Evolutionary conservation across 2,113 vertebrate species (phyloP).

Genomic region (Sisor rabdophorus): DNA sequence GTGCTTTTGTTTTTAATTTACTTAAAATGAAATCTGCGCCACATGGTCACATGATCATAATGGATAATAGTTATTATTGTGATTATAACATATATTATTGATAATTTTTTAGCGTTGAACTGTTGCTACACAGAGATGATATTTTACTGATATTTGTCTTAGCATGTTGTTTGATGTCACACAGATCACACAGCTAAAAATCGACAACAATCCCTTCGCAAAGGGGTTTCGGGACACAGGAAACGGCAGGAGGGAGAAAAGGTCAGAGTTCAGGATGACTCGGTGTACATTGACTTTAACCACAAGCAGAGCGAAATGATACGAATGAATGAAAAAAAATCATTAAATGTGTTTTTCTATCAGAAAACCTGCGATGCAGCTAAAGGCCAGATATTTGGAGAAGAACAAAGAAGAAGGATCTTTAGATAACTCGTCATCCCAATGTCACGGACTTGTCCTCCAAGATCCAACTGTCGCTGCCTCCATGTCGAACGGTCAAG

Average conservation of each 20-base stretch:
- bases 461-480: conserved; percentile 74
- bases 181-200: conserved; percentile 96
- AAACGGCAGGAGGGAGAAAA: conserved; percentile 90
- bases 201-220: conserved; percentile 94
- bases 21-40: neutral
- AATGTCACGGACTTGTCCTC: conserved; percentile 72
- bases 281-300: neutral
- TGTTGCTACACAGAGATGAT: too few species aligned
- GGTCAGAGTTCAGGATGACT: conserved; percentile 67
- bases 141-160: neutral
- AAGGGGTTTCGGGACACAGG: conserved; percentile 94
- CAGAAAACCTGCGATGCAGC: conserved; percentile 83
- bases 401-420: conserved; percentile 72
- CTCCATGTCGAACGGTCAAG: conserved; percentile 76
- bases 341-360: conserved; percentile 6
- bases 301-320: neutral
- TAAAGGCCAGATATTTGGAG: conserved; percentile 73
- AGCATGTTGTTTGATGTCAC: neutral
- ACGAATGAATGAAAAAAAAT: neutral
- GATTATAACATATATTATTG: neutral
- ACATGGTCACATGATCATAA: neutral
- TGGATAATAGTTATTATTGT: neutral
- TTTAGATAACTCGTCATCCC: conserved; percentile 68
- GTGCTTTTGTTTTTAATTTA: neutral
- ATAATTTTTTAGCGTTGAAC: neutral